Base-by-base conservation (phyloP, 2,888 invertebrate species). In the Gastracanthus pulcherrimus region DNA sequence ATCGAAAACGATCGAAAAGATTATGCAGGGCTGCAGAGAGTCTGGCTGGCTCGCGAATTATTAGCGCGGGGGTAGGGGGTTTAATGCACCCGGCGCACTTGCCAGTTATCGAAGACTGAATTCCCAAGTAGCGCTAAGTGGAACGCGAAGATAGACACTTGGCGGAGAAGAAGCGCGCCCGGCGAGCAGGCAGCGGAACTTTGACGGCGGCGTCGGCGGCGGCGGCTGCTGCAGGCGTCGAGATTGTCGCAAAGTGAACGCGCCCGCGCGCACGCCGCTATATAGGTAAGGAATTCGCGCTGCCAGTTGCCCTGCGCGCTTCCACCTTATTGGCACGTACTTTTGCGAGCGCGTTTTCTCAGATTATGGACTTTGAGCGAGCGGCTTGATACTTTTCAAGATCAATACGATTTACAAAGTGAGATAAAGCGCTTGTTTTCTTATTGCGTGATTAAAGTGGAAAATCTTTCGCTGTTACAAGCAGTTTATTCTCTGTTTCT, bases 71-170 rank as follows among this genome's bases (percentile, higher is more conserved):
- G 45, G 11, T 6, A 51, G 55, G 19, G 64, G 55, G 69, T 75
- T n/a, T 75, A 76, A 76, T 80, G 75, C 69, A 80, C 70, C 67
- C 41, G 36, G 41, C 29, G 55, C 67, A 70, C 62, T 64, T 64
- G 51, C 62, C 70, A 72, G 76, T 76, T 77, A 71, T 71, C 71
- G 64, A 76, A 29, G 71, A 38, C 80, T 67, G 71, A 81, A 81
- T 81, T 81, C 16, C 38, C 76, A 72, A 76, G 76, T 77, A 70
- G 34, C 45, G 66, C 48, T 76, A 81, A 81, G 76, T 72, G 67
- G 58, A 81, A 72, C 66, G 67, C 66, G 51, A 76, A 58, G 69
- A 69, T 69, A 69, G 75, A 75, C 69, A 75, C 75, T 58, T 60
- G 34, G 36, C 62, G 31, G 29, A 9, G 19, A 62, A 71, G 60